These are phyloP conservation scores for Nasonia oneida DNA, from an alignment of 2,888 invertebrate genomes.

Conservation along the genomic window DNA sequence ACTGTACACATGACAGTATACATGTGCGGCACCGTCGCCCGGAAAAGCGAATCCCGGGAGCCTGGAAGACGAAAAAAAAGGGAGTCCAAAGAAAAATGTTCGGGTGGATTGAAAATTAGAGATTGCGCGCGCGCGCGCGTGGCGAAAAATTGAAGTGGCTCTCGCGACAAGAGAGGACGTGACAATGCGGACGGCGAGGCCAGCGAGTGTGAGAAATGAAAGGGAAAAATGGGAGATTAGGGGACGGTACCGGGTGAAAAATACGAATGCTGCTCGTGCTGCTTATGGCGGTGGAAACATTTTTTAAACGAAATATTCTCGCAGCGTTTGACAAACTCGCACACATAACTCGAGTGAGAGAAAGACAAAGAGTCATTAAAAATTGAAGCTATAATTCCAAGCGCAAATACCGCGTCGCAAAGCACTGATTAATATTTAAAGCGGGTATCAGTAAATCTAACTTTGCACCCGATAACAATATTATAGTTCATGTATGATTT, in stretches of 20 bases:
- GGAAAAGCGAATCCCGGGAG: background rate
- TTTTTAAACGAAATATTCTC: background rate
- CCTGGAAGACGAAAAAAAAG: no score
- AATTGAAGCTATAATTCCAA: background rate
- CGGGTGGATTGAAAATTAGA: conserved; percentile 50
- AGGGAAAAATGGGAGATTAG: conserved; percentile 43
- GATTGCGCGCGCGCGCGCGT: conserved; percentile 4
- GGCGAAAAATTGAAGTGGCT: conserved; percentile 1
- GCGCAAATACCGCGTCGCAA: background rate
- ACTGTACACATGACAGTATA: no score
- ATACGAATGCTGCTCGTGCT: background rate
- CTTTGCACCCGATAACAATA: conserved; percentile 31
- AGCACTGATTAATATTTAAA: background rate
- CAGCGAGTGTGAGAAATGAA: conserved; percentile 44
- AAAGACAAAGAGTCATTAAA: background rate
- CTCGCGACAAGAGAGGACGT: background rate
- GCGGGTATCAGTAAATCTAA: conserved; percentile 35
- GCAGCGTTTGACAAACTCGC: no score
- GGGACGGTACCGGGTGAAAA: background rate
- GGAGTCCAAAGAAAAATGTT: conserved; percentile 15
- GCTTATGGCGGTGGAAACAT: background rate
- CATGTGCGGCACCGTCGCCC: background rate
- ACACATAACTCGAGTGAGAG: no score
- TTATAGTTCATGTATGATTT: conserved; percentile 13
- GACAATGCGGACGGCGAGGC: conserved; percentile 37